Conservation (phyloP, 2,113 vertebrate genomes). For the Chelonoidis abingdonii region DNA sequence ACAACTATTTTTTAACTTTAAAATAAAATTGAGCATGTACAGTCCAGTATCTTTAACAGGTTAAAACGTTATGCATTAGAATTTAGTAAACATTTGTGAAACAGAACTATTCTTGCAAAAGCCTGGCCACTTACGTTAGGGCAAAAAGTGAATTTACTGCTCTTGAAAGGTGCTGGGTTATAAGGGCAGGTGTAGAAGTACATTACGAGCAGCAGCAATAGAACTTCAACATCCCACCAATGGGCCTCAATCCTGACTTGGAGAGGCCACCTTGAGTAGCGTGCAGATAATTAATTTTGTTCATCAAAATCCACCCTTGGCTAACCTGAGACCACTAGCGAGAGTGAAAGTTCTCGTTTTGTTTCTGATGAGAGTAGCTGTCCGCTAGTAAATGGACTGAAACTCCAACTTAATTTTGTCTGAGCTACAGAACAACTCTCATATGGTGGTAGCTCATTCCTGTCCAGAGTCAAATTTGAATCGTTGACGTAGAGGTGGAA, state of each 20-base stretch:
- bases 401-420: neutral
- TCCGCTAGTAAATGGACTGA: neutral
- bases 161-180: neutral
- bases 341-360: neutral
- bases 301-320: rapidly evolving
- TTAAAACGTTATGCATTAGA: neutral
- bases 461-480: neutral
- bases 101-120: neutral
- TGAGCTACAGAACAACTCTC: rapidly evolving
- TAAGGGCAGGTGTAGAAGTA: neutral
- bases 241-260: neutral
- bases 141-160: neutral
- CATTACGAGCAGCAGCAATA: neutral
- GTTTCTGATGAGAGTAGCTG: neutral
- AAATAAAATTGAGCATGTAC: neutral
- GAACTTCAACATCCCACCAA: neutral
- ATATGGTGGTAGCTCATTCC: neutral
- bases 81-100: neutral
- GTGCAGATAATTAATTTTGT: neutral
- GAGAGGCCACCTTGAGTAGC: rapidly evolving
- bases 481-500: neutral
- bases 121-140: neutral
- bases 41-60: neutral
- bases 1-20: neutral
- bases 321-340: neutral